Conservation (phyloP, 2,797 vertebrate species). For the Euthynnus affinis region DNA sequence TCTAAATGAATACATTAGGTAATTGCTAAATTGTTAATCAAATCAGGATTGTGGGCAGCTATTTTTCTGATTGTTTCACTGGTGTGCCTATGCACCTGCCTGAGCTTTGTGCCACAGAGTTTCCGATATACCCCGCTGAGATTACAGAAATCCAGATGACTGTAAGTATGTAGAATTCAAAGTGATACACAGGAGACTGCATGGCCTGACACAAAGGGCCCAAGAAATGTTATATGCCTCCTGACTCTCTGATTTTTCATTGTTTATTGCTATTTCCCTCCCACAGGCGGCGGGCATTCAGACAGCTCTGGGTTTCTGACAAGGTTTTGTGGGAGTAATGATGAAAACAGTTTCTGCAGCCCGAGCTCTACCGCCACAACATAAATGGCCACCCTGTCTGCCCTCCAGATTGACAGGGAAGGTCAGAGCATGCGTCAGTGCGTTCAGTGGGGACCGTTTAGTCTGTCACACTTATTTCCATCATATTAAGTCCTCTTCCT, state of each 20-base stretch:
- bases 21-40: slow-evolving; percentile 67
- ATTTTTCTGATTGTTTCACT: slow-evolving; percentile 13
- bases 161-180: slow-evolving; percentile 23
- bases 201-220: slow-evolving; percentile 30
- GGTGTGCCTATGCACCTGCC: neutral
- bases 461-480: slow-evolving; percentile 84
- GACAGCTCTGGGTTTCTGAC: slow-evolving; percentile 59
- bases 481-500: slow-evolving; percentile 80
- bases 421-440: slow-evolving; percentile 75
- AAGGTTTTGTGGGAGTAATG: slow-evolving; percentile 59
- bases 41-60: slow-evolving; percentile 50
- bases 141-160: slow-evolving; percentile 47
- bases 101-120: neutral
- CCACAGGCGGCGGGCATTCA: slow-evolving; percentile 43
- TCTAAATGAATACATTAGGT: slow-evolving; percentile 63
- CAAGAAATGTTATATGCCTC: slow-evolving; percentile 32
- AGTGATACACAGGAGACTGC: slow-evolving; percentile 27
- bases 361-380: slow-evolving; percentile 60
- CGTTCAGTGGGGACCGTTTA: slow-evolving; percentile 72
- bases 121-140: slow-evolving; percentile 28
- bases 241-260: slow-evolving; percentile 50
- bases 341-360: slow-evolving; percentile 64
- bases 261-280: slow-evolving; percentile 66
- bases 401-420: slow-evolving; percentile 82
- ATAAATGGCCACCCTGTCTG: slow-evolving; percentile 69